Evolutionary conservation across 2,113 vertebrate genomes (phyloP).

Genomic region (Oxygymnocypris stewartii): DNA sequence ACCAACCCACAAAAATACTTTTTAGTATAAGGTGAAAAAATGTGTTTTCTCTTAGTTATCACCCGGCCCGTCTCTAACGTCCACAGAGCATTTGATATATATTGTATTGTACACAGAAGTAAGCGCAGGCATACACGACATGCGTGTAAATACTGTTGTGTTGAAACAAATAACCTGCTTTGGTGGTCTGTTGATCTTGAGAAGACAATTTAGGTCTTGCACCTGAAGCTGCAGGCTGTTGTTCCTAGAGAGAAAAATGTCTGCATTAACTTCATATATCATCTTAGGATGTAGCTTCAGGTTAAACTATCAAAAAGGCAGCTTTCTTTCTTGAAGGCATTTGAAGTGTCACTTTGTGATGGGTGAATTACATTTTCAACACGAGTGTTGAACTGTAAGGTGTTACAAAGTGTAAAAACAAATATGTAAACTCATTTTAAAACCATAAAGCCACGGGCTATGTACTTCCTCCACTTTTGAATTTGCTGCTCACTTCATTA

Average conservation of each 20-base stretch:
- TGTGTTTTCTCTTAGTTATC: conserved; percentile 9
- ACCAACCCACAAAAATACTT: conserved; percentile 2
- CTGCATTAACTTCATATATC: conserved; percentile 11
- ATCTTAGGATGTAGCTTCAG: conserved; percentile 18
- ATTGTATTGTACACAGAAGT: not conserved
- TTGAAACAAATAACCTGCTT: not conserved
- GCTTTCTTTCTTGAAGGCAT: conserved; percentile 6
- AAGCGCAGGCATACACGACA: not conserved
- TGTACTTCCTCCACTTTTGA: conserved; percentile 23
- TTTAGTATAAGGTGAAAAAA: conserved; percentile 8
- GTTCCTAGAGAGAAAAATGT: conserved; percentile 5
- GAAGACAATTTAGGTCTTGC: not conserved
- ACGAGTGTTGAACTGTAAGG: not conserved
- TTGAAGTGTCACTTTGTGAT: conserved; percentile 29
- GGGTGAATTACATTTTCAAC: not conserved
- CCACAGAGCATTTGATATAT: not conserved
- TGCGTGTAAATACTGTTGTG: not conserved
- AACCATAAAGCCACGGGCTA: conserved; percentile 9
- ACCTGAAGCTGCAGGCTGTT: not conserved
- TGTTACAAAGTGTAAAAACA: not conserved
- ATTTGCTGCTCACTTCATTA: conserved; percentile 33
- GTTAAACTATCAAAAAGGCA: conserved; percentile 26
- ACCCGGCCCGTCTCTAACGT: not conserved
- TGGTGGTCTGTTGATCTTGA: conserved; percentile 1
- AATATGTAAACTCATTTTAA: conserved; percentile 8